Base-by-base conservation (phyloP, 1,140 invertebrate genomes). In the Lepeophtheirus salmonis region DNA sequence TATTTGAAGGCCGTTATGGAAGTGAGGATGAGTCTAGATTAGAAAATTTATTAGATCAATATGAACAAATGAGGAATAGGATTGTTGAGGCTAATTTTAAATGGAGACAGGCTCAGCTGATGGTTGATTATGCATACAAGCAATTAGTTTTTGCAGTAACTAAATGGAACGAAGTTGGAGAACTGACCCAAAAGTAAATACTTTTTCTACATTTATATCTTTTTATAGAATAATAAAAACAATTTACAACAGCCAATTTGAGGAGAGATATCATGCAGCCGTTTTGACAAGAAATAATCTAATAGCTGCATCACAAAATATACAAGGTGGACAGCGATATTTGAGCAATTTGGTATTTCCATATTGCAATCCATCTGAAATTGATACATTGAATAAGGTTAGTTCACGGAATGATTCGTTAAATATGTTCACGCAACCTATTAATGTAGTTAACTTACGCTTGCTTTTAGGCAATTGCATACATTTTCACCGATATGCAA, bases 271-370 rank as follows among this genome's bases (percentile, higher is more conserved):
- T 66, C 68, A 67, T 14, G 67, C 72, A 3, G 76, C 76, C 3
- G 75, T 76, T 3, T 75, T 79, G 66, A 70, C 74, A 0, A 68
- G 79, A 30, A 79, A 80, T 65, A 75, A 78, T 63, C 67, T 80
- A 13, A 72, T 79, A 3, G 76, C 77, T 51, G 77, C 78, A 0
- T 71, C 69, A 4, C 74, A 78, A 63, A 78, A 78, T 67, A 69
- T 80, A 12, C 69, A 72, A 56, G 73, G 70, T 18, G 76, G 77
- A 21, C 76, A 79, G 57, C 63, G 72, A 3, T 77, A 78, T 66
- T 68, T 81, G 21, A 72, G 71, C 4, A 72, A 74, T n/a, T 76
- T 79, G 12, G 66, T 75, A 61, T 79, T 81, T 63, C 79, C 79
- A 0, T 80, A 80, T 66, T 79, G 76, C 61, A 75, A 74, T n/a